These are phyloP conservation scores for Lithodes maja DNA, from an alignment of 2,888 invertebrate species.

Conservation along the genomic window DNA sequence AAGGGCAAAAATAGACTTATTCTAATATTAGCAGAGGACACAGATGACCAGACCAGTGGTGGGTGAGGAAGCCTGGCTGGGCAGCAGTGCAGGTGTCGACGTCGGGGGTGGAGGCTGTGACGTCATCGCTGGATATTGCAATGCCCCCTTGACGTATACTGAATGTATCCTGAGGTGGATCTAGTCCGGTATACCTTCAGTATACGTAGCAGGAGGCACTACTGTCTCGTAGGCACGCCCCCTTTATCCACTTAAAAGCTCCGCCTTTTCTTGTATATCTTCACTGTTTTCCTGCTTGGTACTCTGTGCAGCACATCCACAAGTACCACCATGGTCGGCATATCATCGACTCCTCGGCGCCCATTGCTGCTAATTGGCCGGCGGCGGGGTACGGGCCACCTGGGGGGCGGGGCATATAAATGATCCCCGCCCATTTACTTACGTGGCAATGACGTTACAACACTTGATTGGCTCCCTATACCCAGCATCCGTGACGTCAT, in stretches of 20 bases:
- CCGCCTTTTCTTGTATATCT: slow-evolving; percentile 21
- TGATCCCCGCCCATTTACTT: slow-evolving; percentile 63
- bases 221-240: slow-evolving; percentile 76
- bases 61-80: neutral
- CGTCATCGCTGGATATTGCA: slow-evolving; percentile 63
- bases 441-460: slow-evolving; percentile 63
- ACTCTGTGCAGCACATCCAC: slow-evolving; percentile 22
- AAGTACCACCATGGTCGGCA: slow-evolving; percentile 40
- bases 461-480: slow-evolving; percentile 58
- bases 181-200: slow-evolving; percentile 99
- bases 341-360: slow-evolving; percentile 15
- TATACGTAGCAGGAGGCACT: slow-evolving; percentile 99
- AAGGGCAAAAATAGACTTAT: neutral
- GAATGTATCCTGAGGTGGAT: slow-evolving; percentile 96
- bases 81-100: slow-evolving; percentile 15
- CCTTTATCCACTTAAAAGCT: neutral
- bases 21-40: neutral
- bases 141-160: slow-evolving; percentile 98
- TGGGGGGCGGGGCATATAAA: slow-evolving; percentile 55
- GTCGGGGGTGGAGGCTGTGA: slow-evolving; percentile 34
- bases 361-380: slow-evolving; percentile 58
- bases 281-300: slow-evolving; percentile 7
- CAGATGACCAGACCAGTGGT: neutral
- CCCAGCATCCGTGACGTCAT: slow-evolving; percentile 67
- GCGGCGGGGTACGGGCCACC: slow-evolving; percentile 65